Evolutionary conservation across 2,797 vertebrate species (phyloP).

Genomic region (Coregonus suidteri): DNA sequence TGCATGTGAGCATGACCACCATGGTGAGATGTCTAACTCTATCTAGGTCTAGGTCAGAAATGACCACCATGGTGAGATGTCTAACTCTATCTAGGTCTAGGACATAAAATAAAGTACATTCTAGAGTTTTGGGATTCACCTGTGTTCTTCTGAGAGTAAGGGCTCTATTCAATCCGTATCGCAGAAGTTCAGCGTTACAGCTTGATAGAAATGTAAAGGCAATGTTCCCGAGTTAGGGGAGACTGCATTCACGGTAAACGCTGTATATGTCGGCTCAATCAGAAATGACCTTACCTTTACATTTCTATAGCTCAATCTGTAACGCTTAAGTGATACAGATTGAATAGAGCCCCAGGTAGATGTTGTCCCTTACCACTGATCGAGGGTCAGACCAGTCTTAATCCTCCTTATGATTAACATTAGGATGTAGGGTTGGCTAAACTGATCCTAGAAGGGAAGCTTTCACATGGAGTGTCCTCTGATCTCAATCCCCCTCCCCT

Average conservation of each 20-base stretch:
- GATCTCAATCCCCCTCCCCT: conserved; percentile 26
- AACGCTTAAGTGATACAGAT: too few relatives aligned
- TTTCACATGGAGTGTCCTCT: not conserved
- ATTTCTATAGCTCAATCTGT: too few relatives aligned
- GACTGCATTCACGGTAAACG: too few relatives aligned
- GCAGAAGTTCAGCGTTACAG: too few relatives aligned
- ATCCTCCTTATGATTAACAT: not conserved
- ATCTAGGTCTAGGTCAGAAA: too few relatives aligned
- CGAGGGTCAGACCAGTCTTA: not conserved
- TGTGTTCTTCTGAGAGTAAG: not conserved
- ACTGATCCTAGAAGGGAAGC: not conserved
- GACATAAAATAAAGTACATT: not conserved
- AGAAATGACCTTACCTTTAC: too few relatives aligned
- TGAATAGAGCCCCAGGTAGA: not conserved
- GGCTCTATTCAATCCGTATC: too few relatives aligned
- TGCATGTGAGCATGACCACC: not conserved
- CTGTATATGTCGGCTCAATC: too few relatives aligned
- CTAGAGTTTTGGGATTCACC: not conserved
- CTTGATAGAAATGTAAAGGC: too few relatives aligned
- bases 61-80: not conserved
- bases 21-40: not conserved
- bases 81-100: too few relatives aligned
- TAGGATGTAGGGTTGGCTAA: not conserved
- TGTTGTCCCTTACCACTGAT: not conserved
- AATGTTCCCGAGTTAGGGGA: too few relatives aligned